A percentile compares a stretch with the other conserved stretches of the same genome.
phyloP scores from a whole-genome alignment of 37 sponge, comb jelly and placozoan genomes.

The Haliclona indistincta region DNA sequence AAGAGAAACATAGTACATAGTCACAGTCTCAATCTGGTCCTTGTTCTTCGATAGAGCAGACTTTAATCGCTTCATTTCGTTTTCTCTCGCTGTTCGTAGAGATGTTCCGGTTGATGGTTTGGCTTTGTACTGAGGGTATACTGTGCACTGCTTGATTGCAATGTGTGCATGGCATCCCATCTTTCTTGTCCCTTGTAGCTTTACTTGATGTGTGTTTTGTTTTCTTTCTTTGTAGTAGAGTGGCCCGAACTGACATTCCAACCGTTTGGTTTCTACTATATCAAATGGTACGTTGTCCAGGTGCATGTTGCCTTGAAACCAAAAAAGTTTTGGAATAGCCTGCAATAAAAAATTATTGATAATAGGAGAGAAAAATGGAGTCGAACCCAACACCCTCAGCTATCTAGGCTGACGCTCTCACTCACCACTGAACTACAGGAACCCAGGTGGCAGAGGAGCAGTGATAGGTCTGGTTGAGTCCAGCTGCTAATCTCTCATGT shows the following conservation, averaged over 20 bases:
- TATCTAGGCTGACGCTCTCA: too few relatives aligned
- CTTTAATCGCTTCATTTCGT: background rate
- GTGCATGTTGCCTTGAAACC: too few relatives aligned
- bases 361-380: too few relatives aligned
- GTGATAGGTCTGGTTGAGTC: too few relatives aligned
- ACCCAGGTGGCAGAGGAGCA: too few relatives aligned
- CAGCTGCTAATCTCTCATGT: too few relatives aligned
- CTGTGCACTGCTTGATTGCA: background rate
- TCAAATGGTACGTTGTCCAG: too few relatives aligned
- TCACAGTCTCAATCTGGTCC: background rate
- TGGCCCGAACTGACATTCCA: constrained; percentile 23
- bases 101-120: background rate
- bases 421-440: too few relatives aligned
- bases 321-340: too few relatives aligned
- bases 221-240: constrained; percentile 1
- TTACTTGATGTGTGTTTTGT: background rate
- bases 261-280: too few relatives aligned
- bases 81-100: background rate
- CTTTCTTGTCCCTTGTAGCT: constrained; percentile 24
- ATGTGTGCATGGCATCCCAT: constrained; percentile 37
- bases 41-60: background rate
- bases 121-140: constrained; percentile 6
- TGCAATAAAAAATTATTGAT: too few relatives aligned
- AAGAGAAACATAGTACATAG: constrained; percentile 8
- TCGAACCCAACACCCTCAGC: too few relatives aligned